Evolutionary conservation across 1,140 invertebrate species (phyloP).

Genomic region (Probaryconus sp.): DNA sequence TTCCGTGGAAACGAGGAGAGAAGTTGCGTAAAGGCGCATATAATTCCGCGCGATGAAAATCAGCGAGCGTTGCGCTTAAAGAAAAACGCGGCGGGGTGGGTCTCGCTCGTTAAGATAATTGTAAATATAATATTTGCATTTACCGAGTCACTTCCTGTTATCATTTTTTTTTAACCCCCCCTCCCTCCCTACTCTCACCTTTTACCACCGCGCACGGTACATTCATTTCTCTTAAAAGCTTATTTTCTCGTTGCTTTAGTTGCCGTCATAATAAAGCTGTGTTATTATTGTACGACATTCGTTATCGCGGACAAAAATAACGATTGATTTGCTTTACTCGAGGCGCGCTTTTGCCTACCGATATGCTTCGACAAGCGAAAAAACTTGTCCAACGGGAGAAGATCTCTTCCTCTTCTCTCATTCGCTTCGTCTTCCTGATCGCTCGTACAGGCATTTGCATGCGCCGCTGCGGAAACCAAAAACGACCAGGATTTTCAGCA

Average conservation of each 20-base stretch:
- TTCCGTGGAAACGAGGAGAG: conserved; percentile 1
- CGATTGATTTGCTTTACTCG: conserved; percentile 11
- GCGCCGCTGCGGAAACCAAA: conserved; percentile 29
- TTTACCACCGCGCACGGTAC: conserved; percentile 21
- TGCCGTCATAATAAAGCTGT: conserved; percentile 13
- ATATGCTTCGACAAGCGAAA: conserved; percentile 29
- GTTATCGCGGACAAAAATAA: conserved; percentile 23
- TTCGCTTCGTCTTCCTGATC: conserved; percentile 4
- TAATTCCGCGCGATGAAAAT: conserved; percentile 21
- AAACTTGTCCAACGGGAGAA: conserved; percentile 30
- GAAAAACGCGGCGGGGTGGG: conserved; percentile 15
- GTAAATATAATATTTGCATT: conserved; percentile 27
- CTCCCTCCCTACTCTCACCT: too few relatives aligned
- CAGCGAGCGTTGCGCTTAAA: neutral
- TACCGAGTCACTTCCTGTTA: conserved; percentile 21
- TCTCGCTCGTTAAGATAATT: conserved; percentile 40
- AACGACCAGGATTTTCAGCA: conserved; percentile 2
- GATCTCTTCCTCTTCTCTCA: conserved; percentile 2
- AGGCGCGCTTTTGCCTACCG: conserved; percentile 3
- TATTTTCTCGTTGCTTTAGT: neutral
- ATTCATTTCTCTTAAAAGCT: too few relatives aligned
- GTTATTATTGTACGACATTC: conserved; percentile 21
- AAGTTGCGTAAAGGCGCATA: too few relatives aligned
- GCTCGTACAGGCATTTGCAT: conserved; percentile 13
- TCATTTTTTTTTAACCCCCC: conserved; percentile 27